Conservation (phyloP, 2,113 vertebrate genomes). For the western clawed frog (Xenopus tropicalis) region DNA sequence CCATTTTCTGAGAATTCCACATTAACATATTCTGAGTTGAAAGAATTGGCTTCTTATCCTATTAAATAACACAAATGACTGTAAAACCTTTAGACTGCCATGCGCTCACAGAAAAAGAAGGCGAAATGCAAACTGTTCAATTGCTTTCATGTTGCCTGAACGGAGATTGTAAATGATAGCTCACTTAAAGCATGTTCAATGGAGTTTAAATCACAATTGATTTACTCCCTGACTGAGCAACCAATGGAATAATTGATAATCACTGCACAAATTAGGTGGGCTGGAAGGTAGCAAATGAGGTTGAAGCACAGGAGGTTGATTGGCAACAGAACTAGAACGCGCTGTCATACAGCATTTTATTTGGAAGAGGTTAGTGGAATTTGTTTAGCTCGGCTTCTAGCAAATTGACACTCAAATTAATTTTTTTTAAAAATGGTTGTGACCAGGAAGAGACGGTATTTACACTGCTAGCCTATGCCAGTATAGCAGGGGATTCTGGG, state of each 20-base stretch:
- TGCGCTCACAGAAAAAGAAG: slow-evolving; percentile 18
- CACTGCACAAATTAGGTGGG: slow-evolving; percentile 40
- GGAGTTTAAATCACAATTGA: slow-evolving; percentile 46
- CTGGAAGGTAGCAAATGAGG: slow-evolving; percentile 32
- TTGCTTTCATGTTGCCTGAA: slow-evolving; percentile 40
- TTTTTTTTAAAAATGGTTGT: too few relatives aligned
- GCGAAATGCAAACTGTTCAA: slow-evolving; percentile 39
- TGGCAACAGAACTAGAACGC: slow-evolving; percentile 27
- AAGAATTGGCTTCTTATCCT: slow-evolving; percentile 11
- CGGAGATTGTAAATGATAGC: slow-evolving; percentile 45
- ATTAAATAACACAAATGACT: slow-evolving; percentile 33
- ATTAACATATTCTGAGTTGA: slow-evolving; percentile 23
- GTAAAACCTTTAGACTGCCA: slow-evolving; percentile 29
- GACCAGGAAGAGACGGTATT: too few relatives aligned
- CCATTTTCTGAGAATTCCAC: slow-evolving; percentile 15
- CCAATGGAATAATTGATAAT: slow-evolving; percentile 46
- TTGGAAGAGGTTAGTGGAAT: too few relatives aligned
- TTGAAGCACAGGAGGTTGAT: slow-evolving; percentile 41
- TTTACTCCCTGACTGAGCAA: slow-evolving; percentile 46
- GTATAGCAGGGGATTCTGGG: background rate
- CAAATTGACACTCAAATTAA: too few relatives aligned
- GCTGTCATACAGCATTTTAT: slow-evolving; percentile 2
- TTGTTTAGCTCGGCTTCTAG: too few relatives aligned
- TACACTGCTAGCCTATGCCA: too few relatives aligned
- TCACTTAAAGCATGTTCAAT: slow-evolving; percentile 43